These are phyloP conservation scores for Chunga burmeisteri DNA, from an alignment of 2,113 vertebrate genomes.

Conservation along the genomic window DNA sequence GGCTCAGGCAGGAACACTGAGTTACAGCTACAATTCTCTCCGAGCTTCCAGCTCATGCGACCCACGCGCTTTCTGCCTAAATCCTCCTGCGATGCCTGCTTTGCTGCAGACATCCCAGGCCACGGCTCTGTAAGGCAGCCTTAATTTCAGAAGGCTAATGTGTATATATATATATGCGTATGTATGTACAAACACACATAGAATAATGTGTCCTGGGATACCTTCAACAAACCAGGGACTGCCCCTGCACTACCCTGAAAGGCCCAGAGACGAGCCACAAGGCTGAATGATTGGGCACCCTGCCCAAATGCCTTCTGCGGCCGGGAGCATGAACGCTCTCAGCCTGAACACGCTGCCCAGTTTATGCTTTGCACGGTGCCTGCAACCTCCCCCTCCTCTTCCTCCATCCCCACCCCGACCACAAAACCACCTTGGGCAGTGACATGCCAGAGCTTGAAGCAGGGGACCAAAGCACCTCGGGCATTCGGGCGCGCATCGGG, in stretches of 20 bases:
- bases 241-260: neutral
- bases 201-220: neutral
- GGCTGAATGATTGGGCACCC: neutral
- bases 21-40: neutral
- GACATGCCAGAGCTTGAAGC: neutral
- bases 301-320: neutral
- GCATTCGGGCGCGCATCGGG: neutral
- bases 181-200: fast-evolving
- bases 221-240: neutral
- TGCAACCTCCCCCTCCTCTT: neutral
- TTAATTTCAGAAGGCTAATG: neutral
- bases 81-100: neutral
- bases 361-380: neutral
- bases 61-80: neutral
- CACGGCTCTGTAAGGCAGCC: neutral
- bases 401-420: neutral
- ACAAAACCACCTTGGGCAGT: fast-evolving
- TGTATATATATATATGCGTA: fast-evolving
- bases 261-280: neutral
- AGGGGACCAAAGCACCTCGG: fast-evolving
- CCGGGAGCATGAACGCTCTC: neutral
- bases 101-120: neutral
- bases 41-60: neutral
- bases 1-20: neutral
- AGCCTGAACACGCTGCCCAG: neutral